Evolutionary conservation across 1,140 invertebrate genomes (phyloP).

Genomic region (Zophobas morio): DNA sequence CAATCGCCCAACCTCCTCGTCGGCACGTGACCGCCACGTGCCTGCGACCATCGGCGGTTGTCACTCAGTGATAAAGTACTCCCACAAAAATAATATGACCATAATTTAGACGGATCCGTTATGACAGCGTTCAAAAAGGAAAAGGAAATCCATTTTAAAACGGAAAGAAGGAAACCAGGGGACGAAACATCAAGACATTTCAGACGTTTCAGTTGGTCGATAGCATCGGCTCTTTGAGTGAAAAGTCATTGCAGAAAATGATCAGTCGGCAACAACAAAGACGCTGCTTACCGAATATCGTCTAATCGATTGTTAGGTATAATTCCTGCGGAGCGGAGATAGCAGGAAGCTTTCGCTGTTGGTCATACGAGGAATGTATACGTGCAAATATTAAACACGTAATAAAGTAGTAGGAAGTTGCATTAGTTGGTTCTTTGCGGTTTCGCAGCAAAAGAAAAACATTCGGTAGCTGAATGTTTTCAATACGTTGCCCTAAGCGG

Average conservation of each 20-base stretch:
- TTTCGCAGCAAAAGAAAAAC: slow-evolving; percentile 29
- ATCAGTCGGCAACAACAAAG: slow-evolving; percentile 44
- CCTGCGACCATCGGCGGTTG: slow-evolving; percentile 27
- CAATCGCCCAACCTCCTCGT: slow-evolving; percentile 9
- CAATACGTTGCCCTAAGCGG: slow-evolving; percentile 19
- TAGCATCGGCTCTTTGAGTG: slow-evolving; percentile 12
- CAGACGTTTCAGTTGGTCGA: not conserved
- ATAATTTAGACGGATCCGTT: slow-evolving; percentile 24
- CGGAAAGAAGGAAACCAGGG: slow-evolving; percentile 6
- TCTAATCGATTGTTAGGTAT: slow-evolving; percentile 18
- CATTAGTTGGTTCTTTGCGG: slow-evolving; percentile 29
- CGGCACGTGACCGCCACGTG: slow-evolving; percentile 49
- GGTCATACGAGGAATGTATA: not conserved
- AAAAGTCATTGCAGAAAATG: slow-evolving; percentile 48
- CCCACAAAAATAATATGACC: slow-evolving; percentile 26
- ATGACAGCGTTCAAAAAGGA: slow-evolving; percentile 33
- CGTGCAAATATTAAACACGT: slow-evolving; percentile 25
- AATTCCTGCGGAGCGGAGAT: not conserved
- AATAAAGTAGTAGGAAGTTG: slow-evolving; percentile 32
- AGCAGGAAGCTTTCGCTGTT: not conserved
- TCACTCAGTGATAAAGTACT: slow-evolving; percentile 48
- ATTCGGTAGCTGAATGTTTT: slow-evolving; percentile 40
- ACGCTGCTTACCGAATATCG: slow-evolving; percentile 23
- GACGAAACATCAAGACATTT: not conserved
- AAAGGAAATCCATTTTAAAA: slow-evolving; percentile 19